Percentiles rank a stretch among this genome's conserved stretches.
These are phyloP conservation scores for Drosophila pseudoananassae DNA, from an alignment of 1,140 invertebrate species.

Conservation along the genomic window DNA sequence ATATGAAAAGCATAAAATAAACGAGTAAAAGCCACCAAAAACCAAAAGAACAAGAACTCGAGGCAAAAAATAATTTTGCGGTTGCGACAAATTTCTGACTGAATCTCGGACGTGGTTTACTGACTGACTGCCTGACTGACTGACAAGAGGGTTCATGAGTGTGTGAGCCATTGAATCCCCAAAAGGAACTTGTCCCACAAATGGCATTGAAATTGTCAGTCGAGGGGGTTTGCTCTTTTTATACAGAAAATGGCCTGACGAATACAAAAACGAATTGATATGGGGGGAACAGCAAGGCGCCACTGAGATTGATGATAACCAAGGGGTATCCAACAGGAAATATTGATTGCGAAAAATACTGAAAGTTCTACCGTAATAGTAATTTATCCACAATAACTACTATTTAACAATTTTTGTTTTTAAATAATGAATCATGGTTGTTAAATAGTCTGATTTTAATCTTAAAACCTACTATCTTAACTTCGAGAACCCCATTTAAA, in stretches of 20 bases:
- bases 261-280: background rate
- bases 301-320: conserved; percentile 15
- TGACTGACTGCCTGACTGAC: conserved; percentile 2
- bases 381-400: no score
- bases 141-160: conserved; percentile 5
- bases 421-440: background rate
- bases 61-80: conserved; percentile 28
- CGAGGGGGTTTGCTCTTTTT: conserved; percentile 7
- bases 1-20: conserved; percentile 24
- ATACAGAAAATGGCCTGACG: background rate
- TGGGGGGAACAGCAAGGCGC: background rate
- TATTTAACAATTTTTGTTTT: no score
- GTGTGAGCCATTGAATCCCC: conserved; percentile 5
- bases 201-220: conserved; percentile 36
- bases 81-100: conserved; percentile 23
- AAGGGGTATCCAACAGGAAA: background rate
- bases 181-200: conserved; percentile 16
- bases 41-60: conserved; percentile 7
- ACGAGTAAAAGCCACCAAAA: conserved; percentile 6
- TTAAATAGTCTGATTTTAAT: background rate
- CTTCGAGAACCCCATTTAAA: background rate
- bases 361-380: no score
- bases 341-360: conserved; percentile 2
- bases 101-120: conserved; percentile 11
- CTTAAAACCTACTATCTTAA: background rate